Conservation (phyloP, 2,888 invertebrate genomes). For the Melinopterus prodromus region DNA sequence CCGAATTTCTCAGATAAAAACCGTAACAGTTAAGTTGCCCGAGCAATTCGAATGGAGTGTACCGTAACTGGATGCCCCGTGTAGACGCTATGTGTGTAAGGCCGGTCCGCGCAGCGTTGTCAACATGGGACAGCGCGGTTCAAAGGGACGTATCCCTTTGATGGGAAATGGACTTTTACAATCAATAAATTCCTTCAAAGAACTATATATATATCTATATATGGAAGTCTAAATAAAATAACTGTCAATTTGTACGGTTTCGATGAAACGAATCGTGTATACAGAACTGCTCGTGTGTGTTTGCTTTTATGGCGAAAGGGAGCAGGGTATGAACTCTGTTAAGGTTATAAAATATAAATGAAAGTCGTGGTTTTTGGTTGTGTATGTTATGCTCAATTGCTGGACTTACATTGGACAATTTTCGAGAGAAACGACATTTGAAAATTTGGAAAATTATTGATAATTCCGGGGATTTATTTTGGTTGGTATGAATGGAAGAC, state of each 20-base stretch:
- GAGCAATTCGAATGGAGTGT: neutral
- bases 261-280: neutral
- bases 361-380: too few species aligned
- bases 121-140: constrained; percentile 36
- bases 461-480: too few species aligned
- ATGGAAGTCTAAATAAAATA: constrained; percentile 46
- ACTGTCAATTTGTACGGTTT: constrained; percentile 44
- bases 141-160: constrained; percentile 51
- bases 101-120: neutral
- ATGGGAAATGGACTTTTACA: constrained; percentile 55
- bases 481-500: too few species aligned
- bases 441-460: too few species aligned
- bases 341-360: too few species aligned
- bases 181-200: constrained; percentile 50
- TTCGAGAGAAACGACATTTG: too few species aligned
- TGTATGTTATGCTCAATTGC: too few species aligned
- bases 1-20: constrained; percentile 20
- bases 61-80: neutral
- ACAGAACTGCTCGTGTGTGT: neutral
- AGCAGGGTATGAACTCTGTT: too few species aligned
- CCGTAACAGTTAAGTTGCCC: constrained; percentile 13
- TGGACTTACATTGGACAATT: too few species aligned
- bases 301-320: too few species aligned
- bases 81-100: constrained; percentile 5
- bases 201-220: constrained; percentile 35